Evolutionary conservation across 2,797 vertebrate genomes (phyloP).

Genomic region (Phalanger gymnotis): DNA sequence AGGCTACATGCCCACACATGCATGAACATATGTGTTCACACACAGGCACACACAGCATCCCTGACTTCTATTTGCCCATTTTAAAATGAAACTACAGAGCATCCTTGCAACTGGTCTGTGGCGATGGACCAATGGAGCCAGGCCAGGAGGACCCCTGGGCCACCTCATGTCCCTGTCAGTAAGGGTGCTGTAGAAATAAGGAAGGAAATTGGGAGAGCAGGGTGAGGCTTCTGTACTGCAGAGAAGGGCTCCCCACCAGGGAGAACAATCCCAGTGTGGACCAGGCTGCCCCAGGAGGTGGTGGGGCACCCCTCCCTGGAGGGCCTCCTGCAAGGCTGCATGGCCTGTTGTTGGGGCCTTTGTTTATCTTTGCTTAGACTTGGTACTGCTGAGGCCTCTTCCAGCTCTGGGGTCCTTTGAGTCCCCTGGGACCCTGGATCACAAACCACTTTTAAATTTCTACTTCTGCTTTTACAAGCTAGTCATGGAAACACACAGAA

Average conservation of each 20-base stretch:
- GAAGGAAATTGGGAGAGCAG: too few species aligned
- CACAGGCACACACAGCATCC: neutral
- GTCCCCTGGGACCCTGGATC: neutral
- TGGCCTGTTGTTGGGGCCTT: too few species aligned
- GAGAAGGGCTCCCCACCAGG: too few species aligned
- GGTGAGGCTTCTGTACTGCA: too few species aligned
- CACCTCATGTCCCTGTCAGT: neutral
- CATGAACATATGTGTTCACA: fast-evolving
- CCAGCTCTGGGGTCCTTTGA: neutral
- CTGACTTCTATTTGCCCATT: neutral
- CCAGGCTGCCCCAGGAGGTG: neutral
- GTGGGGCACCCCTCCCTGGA: too few species aligned
- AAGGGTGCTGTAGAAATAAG: too few species aligned
- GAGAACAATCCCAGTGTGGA: neutral
- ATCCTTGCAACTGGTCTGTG: neutral
- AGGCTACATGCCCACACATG: neutral
- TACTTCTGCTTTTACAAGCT: neutral
- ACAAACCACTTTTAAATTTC: too few species aligned
- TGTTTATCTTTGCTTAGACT: too few species aligned
- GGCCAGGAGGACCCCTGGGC: neutral
- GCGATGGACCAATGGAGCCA: neutral
- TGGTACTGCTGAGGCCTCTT: too few species aligned
- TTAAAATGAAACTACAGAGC: neutral
- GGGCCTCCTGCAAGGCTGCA: too few species aligned
- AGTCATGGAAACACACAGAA: neutral